Evolutionary conservation across 30 jellyfish, hydroid and myxozoan species (phyloP).

Genomic region (Pelagia noctiluca): DNA sequence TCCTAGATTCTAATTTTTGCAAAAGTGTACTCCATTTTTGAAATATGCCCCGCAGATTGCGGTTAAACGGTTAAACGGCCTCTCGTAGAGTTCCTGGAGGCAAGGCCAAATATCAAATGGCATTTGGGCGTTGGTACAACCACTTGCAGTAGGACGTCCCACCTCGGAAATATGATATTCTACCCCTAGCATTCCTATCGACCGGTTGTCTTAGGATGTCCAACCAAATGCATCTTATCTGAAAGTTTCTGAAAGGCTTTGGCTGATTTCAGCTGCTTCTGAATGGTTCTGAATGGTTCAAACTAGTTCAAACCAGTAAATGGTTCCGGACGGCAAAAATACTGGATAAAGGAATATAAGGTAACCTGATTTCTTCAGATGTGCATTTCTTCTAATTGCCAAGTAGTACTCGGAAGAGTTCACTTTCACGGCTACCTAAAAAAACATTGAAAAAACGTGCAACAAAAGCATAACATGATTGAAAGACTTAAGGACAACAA

Average conservation of each 20-base stretch:
- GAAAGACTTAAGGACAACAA: neutral
- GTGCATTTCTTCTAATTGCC: slow-evolving; percentile 7
- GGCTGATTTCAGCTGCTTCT: neutral
- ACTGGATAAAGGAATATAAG: neutral
- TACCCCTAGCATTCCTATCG: neutral
- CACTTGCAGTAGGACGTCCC: too few species aligned
- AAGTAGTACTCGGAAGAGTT: neutral
- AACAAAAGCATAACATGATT: neutral
- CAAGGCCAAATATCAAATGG: neutral
- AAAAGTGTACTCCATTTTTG: neutral
- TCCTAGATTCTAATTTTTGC: neutral
- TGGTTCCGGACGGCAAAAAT: neutral
- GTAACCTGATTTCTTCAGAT: neutral
- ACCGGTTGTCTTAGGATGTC: neutral
- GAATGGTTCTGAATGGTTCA: neutral
- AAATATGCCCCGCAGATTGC: neutral
- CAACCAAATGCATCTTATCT: neutral
- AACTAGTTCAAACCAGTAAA: neutral
- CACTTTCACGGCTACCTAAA: neutral
- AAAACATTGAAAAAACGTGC: neutral
- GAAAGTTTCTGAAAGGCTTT: too few species aligned
- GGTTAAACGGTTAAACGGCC: neutral
- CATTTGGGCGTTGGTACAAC: neutral
- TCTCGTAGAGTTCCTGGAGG: neutral
- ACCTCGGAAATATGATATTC: too few species aligned